Evolutionary conservation across 1,140 invertebrate species (phyloP).

Genomic region (Sycophaga agraensis): DNA sequence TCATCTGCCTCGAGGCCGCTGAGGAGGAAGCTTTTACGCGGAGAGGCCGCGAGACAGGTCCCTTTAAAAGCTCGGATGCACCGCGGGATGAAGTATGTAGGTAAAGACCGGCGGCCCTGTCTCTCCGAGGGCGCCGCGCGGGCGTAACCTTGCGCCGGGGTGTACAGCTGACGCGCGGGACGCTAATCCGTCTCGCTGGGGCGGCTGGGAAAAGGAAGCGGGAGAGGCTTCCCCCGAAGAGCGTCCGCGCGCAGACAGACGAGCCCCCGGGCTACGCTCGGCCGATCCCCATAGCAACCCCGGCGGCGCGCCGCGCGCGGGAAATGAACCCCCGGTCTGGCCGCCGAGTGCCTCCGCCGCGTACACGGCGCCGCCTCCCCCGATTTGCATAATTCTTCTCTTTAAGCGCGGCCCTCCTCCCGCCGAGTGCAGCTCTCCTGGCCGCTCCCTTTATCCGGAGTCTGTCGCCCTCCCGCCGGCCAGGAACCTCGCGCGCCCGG

Average conservation of each 20-base stretch:
- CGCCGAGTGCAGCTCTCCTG: neutral
- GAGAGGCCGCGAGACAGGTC: neutral
- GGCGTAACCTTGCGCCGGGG: slow-evolving; percentile 9
- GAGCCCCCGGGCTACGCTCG: slow-evolving; percentile 30
- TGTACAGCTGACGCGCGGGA: slow-evolving; percentile 7
- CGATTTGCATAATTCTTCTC: slow-evolving; percentile 30
- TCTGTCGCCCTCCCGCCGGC: neutral
- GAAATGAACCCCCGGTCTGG: slow-evolving; percentile 28
- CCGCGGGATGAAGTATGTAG: neutral
- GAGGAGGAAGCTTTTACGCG: neutral
- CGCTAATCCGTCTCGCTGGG: neutral
- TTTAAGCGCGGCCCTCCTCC: neutral
- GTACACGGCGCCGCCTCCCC: neutral
- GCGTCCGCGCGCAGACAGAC: slow-evolving; percentile 40
- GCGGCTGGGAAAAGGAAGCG: slow-evolving; percentile 1
- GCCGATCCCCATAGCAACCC: slow-evolving; percentile 50
- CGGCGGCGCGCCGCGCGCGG: slow-evolving; percentile 24
- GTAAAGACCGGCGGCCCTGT: neutral
- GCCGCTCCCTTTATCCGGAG: no score
- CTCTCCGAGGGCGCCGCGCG: no score
- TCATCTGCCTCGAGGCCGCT: neutral
- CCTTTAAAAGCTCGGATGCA: neutral
- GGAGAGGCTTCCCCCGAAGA: no score
- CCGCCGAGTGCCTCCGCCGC: neutral
- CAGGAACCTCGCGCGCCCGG: neutral